Evolutionary conservation across 2,113 vertebrate genomes (phyloP).

Genomic region (Mustelus asterias): DNA sequence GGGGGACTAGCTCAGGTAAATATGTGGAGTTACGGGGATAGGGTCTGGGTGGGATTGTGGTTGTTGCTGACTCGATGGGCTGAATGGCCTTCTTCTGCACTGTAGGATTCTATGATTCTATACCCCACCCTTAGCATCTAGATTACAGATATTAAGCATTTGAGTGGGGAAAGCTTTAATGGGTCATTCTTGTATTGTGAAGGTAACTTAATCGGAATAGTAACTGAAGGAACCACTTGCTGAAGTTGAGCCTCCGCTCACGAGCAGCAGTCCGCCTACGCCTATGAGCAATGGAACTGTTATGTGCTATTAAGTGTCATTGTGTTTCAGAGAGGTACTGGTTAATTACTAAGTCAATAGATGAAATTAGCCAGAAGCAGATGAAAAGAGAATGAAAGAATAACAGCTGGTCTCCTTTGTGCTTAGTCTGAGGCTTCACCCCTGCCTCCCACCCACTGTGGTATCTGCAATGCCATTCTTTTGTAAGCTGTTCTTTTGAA

Average conservation of each 20-base stretch:
- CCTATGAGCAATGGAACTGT: conserved; percentile 9
- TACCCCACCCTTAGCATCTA: not conserved
- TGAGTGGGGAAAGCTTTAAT: not conserved
- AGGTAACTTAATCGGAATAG: not conserved
- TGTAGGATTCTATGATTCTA: too few relatives aligned
- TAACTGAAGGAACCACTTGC: not conserved
- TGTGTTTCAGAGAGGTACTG: conserved; percentile 3
- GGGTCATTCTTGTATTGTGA: not conserved
- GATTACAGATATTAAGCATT: not conserved
- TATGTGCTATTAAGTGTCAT: conserved; percentile 31
- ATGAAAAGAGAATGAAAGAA: conserved; percentile 18
- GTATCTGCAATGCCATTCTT: not conserved
- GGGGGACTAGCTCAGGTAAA: too few relatives aligned
- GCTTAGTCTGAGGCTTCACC: not conserved
- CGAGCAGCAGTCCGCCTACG: not conserved
- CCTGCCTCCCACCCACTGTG: conserved; percentile 9
- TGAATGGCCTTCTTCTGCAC: too few relatives aligned
- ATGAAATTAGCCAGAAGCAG: conserved; percentile 23
- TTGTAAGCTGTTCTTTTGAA: conserved; percentile 18
- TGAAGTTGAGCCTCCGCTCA: conserved; percentile 20
- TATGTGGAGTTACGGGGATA: too few relatives aligned
- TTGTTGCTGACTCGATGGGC: too few relatives aligned
- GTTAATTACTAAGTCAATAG: conserved; percentile 36
- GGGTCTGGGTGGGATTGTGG: too few relatives aligned
- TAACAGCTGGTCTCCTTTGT: conserved; percentile 33